Conservation (phyloP, 2,797 vertebrate genomes). For the Huso huso region DNA sequence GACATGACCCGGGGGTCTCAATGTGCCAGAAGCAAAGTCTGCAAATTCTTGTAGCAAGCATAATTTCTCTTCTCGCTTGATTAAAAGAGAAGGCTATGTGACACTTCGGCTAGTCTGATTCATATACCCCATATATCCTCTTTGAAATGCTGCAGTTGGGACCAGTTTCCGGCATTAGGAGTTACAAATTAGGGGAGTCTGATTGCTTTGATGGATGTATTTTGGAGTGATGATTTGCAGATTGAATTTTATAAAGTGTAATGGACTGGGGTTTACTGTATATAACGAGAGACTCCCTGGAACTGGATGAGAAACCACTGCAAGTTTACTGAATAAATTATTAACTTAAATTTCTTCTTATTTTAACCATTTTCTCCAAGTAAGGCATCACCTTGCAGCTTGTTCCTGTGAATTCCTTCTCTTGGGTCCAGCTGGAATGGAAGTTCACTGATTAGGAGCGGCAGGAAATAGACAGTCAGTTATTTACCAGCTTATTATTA, state of each 20-base stretch:
- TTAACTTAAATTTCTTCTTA: slow-evolving; percentile 3
- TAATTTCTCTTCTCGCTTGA: slow-evolving; percentile 11
- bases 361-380: neutral
- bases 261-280: slow-evolving; percentile 1
- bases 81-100: slow-evolving; percentile 14
- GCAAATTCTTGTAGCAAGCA: slow-evolving; percentile 2
- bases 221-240: slow-evolving; percentile 15
- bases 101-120: slow-evolving; percentile 17
- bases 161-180: slow-evolving; percentile 9
- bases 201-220: slow-evolving; percentile 9
- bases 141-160: slow-evolving; percentile 3
- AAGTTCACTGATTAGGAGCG: neutral
- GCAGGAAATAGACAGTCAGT: neutral
- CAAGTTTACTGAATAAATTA: slow-evolving; percentile 21
- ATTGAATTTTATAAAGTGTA: slow-evolving; percentile 20
- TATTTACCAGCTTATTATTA: neutral
- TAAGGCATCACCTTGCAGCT: neutral
- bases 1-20: slow-evolving; percentile 4
- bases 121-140: slow-evolving; percentile 6
- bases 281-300: slow-evolving; percentile 12
- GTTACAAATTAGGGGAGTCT: slow-evolving; percentile 9
- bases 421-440: too few relatives aligned
- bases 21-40: neutral
- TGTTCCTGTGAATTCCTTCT: too few relatives aligned
- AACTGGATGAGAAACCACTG: slow-evolving; percentile 16